Base-by-base conservation (phyloP, 1,140 invertebrate genomes). In the Trachymyrmex septentrionalis region DNA sequence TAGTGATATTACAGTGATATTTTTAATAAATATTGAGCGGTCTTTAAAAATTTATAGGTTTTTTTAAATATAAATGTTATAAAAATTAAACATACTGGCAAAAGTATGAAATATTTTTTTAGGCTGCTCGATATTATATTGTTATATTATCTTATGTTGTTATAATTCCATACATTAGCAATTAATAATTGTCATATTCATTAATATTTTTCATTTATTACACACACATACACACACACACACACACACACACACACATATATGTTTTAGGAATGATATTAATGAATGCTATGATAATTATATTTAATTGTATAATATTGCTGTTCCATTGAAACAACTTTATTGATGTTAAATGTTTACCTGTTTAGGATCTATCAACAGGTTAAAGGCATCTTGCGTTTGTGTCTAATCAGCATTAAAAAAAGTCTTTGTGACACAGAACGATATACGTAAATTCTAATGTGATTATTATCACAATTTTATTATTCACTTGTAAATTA, bases 401-500 rank as follows among this genome's bases (percentile, higher is more conserved):
- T 27, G 24, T 50, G 38, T 66, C 21, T n/a, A 63, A 77, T 44
- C 24, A 55, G 30, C 34, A 55, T 24, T 55, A 78, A n/a, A 69
- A 30, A 80, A 69, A 38, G 4, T 4, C n/a, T 80, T 71, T 3
- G 19, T 30, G 67, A 61, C 67, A 48, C 19, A 64, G 27, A 64
- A 53, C 21, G 21, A 64, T 53, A 82, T 72, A 85, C 59, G 61
- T 61, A 86, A 21, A 66, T 69, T 87, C 80, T 85, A 57, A 75
- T 88, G 88, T 92, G 91, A 92, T 92, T 87, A 90, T 88, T 55
- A 85, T 87, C 90, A 92, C 89, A 73, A 88, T 91, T 94, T 95
- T 94, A 94, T 95, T 95, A 93, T 94, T 94, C 90, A 92, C 72
- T 94, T 93, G 93, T 94, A 94, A 93, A 93, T 95, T 95, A 94